Conservation (phyloP, 2,888 invertebrate genomes). For the Eubasilissa splendida region DNA sequence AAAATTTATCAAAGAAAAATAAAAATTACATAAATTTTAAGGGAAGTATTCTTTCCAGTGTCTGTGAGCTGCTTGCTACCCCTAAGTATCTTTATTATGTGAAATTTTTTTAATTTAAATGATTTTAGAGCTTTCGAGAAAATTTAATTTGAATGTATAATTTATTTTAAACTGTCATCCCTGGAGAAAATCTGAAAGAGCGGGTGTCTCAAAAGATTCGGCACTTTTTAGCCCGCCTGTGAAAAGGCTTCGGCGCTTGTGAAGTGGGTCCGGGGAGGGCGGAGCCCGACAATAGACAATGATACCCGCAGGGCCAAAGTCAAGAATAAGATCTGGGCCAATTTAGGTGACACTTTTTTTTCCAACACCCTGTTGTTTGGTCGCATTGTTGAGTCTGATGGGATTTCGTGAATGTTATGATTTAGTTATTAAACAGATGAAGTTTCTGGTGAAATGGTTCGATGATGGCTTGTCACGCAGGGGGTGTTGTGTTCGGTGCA, state of each 20-base stretch:
- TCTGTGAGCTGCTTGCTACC: too few relatives aligned
- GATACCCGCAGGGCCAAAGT: not conserved
- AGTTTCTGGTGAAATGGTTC: slow-evolving; percentile 9
- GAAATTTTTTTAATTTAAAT: too few relatives aligned
- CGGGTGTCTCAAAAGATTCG: slow-evolving; percentile 38
- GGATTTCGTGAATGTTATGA: slow-evolving; percentile 30
- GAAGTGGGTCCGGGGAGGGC: slow-evolving; percentile 41
- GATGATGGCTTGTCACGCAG: slow-evolving; percentile 8
- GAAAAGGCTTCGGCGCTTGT: slow-evolving; percentile 42
- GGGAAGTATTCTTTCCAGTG: too few relatives aligned
- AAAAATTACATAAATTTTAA: too few relatives aligned
- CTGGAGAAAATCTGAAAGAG: slow-evolving; percentile 20
- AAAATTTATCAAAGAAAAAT: too few relatives aligned
- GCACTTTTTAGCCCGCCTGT: slow-evolving; percentile 27
- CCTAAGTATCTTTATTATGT: too few relatives aligned
- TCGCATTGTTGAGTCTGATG: slow-evolving; percentile 15
- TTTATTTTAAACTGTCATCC: not conserved
- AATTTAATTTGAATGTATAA: too few relatives aligned
- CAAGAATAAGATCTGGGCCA: slow-evolving; percentile 43
- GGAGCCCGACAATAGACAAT: slow-evolving; percentile 27
- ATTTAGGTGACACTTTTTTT: slow-evolving; percentile 46
- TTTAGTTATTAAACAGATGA: slow-evolving; percentile 30
- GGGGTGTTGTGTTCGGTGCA: slow-evolving; percentile 13
- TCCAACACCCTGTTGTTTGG: not conserved
- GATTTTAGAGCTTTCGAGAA: too few relatives aligned